These are phyloP conservation scores for Pangasius krempfi DNA, from an alignment of 2,797 vertebrate genomes.

Conservation along the genomic window DNA sequence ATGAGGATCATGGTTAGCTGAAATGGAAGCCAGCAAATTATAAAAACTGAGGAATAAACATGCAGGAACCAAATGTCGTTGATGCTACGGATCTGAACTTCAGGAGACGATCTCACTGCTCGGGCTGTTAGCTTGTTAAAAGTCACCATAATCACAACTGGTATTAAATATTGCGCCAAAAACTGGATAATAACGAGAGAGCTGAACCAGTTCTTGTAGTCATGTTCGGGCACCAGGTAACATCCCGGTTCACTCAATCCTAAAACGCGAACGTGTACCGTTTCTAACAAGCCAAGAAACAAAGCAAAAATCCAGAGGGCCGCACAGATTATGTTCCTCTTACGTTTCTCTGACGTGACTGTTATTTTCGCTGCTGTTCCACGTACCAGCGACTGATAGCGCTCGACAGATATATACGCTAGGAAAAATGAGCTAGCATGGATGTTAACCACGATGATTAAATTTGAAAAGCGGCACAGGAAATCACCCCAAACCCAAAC, in stretches of 20 bases:
- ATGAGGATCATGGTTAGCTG: slow-evolving; percentile 79
- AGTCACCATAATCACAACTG: slow-evolving; percentile 77
- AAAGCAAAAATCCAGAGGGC: slow-evolving; percentile 81
- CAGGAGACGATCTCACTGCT: slow-evolving; percentile 64
- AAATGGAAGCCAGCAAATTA: slow-evolving; percentile 89
- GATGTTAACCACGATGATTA: slow-evolving; percentile 88
- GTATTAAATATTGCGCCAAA: slow-evolving; percentile 84
- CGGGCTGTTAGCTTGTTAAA: slow-evolving; percentile 85
- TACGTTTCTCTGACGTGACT: slow-evolving; percentile 50
- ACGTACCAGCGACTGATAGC: slow-evolving; percentile 80
- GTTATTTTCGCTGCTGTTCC: slow-evolving; percentile 65
- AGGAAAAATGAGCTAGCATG: slow-evolving; percentile 94
- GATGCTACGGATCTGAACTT: slow-evolving; percentile 69
- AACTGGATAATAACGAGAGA: slow-evolving; percentile 71
- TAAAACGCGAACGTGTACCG: slow-evolving; percentile 82
- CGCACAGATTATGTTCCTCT: slow-evolving; percentile 66
- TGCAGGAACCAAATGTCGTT: slow-evolving; percentile 84
- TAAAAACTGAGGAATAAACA: slow-evolving; percentile 82
- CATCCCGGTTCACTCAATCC: slow-evolving; percentile 83
- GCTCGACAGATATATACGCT: slow-evolving; percentile 88
- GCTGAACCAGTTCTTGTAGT: slow-evolving; percentile 75
- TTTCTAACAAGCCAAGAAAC: slow-evolving; percentile 81
- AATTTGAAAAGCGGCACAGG: slow-evolving; percentile 89
- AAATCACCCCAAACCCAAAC: slow-evolving; percentile 95
- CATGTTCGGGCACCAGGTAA: slow-evolving; percentile 82